These are phyloP conservation scores for Ceratosolen solmsi DNA, from an alignment of 1,140 invertebrate species.

Conservation along the genomic window DNA sequence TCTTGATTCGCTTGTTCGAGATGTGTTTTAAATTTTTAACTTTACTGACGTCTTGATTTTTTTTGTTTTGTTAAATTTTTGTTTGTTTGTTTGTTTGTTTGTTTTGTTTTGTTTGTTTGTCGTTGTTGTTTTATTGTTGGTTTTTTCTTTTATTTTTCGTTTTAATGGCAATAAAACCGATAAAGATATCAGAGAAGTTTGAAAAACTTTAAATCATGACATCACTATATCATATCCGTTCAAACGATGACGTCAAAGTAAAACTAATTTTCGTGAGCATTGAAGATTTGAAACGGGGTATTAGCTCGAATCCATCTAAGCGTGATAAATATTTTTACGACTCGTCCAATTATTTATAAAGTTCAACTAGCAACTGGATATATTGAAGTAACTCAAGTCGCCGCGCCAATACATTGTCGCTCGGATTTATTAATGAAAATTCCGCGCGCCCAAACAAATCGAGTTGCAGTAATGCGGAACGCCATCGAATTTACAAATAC, in stretches of 20 bases:
- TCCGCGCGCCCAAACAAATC: not conserved
- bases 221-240: conserved; percentile 31
- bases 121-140: no score
- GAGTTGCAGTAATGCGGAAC: not conserved
- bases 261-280: no score
- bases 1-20: not conserved
- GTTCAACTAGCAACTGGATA: not conserved
- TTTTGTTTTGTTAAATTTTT: no score
- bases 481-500: not conserved
- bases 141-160: no score
- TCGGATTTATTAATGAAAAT: not conserved
- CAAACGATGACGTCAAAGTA: no score
- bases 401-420: not conserved
- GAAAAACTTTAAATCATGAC: conserved; percentile 21
- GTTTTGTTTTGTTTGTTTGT: no score
- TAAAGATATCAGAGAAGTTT: not conserved
- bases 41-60: not conserved
- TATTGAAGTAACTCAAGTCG: no score
- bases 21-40: not conserved
- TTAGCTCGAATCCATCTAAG: not conserved
- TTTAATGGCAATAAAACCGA: not conserved
- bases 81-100: no score
- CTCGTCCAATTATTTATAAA: not conserved
- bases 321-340: not conserved
- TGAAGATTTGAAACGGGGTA: not conserved